Conservation (phyloP, 2,113 vertebrate species). For the Myocastor coypus region DNA sequence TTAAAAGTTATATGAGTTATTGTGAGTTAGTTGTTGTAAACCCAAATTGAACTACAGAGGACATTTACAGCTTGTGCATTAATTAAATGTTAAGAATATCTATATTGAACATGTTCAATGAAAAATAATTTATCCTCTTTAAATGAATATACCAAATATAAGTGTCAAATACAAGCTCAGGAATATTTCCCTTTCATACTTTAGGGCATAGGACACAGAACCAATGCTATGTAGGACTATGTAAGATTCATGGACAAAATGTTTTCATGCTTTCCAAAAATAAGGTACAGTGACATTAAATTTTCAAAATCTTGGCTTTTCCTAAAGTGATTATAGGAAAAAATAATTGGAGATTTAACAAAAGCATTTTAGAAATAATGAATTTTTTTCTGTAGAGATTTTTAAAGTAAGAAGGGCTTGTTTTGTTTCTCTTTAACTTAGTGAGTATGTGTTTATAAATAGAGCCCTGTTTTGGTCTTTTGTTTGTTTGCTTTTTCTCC, state of each 20-base stretch:
- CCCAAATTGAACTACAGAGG: not conserved
- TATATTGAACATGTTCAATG: slow-evolving; percentile 3
- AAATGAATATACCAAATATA: not conserved
- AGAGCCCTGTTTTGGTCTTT: not conserved
- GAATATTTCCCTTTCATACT: not conserved
- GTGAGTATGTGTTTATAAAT: slow-evolving; percentile 52
- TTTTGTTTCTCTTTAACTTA: slow-evolving; percentile 45
- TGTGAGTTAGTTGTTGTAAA: not conserved
- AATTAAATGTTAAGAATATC: not conserved
- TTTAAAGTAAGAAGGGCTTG: not conserved
- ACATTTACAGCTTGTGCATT: not conserved
- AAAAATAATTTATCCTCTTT: not conserved
- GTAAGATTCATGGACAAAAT: not conserved
- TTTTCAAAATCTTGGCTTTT: slow-evolving; percentile 22
- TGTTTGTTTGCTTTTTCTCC: too few species aligned
- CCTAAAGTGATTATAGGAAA: not conserved
- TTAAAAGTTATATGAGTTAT: not conserved
- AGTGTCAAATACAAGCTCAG: not conserved
- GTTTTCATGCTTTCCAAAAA: slow-evolving; percentile 12
- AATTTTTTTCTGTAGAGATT: slow-evolving; percentile 24
- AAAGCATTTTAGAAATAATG: not conserved
- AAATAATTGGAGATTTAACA: not conserved
- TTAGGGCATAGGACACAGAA: not conserved
- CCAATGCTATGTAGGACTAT: not conserved
- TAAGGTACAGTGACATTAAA: not conserved